These are phyloP conservation scores for Ditylenchus weischeri DNA, from an alignment of 2,888 invertebrate species.

Conservation along the genomic window DNA sequence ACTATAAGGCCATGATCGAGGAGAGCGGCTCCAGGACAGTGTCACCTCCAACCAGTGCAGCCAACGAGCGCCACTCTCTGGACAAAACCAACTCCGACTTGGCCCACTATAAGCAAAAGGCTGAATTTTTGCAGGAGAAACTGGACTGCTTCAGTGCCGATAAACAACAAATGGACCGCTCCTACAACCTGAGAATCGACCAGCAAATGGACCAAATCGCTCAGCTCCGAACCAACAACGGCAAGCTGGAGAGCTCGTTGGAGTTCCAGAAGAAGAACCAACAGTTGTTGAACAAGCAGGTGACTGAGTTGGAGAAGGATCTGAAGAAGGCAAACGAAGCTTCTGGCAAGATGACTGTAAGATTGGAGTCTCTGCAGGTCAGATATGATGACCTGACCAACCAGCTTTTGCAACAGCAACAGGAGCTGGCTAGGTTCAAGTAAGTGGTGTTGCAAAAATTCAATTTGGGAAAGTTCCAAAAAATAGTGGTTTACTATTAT, in stretches of 20 bases:
- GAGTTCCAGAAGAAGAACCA: conserved; percentile 42
- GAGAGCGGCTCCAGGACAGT: conserved; percentile 17
- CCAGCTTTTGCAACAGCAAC: conserved; percentile 31
- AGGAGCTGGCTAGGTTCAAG: conserved; percentile 27
- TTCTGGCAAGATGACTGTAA: conserved; percentile 19
- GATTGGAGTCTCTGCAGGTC: conserved; percentile 22
- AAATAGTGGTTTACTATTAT: too few relatives aligned
- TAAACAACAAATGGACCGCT: conserved; percentile 16
- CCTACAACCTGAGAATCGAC: conserved; percentile 28
- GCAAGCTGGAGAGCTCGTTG: conserved; percentile 36
- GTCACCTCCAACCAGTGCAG: conserved; percentile 7
- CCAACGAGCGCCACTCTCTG: conserved; percentile 3
- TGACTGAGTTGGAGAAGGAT: conserved; percentile 26
- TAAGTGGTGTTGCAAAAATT: conserved; percentile 13
- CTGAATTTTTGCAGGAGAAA: conserved; percentile 17
- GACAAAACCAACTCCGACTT: conserved; percentile 15
- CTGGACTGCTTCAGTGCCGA: conserved; percentile 13
- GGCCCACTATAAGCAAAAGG: conserved; percentile 4
- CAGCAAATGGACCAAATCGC: conserved; percentile 32
- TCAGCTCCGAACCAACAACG: conserved; percentile 32
- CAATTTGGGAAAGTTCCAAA: too few relatives aligned
- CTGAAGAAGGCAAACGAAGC: conserved; percentile 22
- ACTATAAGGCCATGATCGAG: conserved; percentile 31
- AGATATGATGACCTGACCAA: conserved; percentile 26
- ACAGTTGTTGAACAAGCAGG: conserved; percentile 29